Conservation (phyloP, 2,113 vertebrate genomes). For the Cricetomys ansorgei region DNA sequence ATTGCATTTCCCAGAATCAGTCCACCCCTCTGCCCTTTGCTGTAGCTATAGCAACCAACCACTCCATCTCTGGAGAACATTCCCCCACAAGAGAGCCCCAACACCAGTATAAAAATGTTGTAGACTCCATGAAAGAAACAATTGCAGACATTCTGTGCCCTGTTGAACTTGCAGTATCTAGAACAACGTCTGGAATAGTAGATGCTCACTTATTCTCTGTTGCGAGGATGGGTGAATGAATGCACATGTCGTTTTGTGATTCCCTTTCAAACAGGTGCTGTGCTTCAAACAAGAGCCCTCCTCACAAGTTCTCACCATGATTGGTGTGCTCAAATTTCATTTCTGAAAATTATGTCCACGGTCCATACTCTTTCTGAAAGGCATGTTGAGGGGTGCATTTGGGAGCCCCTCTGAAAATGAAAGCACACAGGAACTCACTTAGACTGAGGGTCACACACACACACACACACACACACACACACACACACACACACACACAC, state of each 20-base stretch:
- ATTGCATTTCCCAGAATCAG: conserved; percentile 3
- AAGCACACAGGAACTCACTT: background rate
- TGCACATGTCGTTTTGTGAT: background rate
- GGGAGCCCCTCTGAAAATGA: background rate
- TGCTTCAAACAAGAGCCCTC: no score
- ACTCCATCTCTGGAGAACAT: background rate
- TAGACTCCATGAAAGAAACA: background rate
- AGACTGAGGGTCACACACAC: background rate
- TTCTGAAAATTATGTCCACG: background rate
- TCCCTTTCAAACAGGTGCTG: background rate
- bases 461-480: background rate
- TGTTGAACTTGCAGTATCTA: background rate
- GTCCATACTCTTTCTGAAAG: background rate
- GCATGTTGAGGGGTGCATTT: background rate
- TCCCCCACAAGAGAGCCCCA: background rate
- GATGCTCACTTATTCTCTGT: background rate
- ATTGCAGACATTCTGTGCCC: no score
- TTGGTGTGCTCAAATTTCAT: background rate
- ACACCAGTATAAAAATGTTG: background rate
- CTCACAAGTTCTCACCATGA: background rate
- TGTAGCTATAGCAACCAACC: conserved; percentile 51
- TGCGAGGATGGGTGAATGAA: background rate
- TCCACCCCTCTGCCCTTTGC: background rate
- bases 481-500: background rate
- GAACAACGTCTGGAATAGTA: background rate